A percentile compares a stretch with the other conserved stretches of the same genome.
Conservation (phyloP, 2,113 vertebrate species). For the Callopanchax toddi region DNA sequence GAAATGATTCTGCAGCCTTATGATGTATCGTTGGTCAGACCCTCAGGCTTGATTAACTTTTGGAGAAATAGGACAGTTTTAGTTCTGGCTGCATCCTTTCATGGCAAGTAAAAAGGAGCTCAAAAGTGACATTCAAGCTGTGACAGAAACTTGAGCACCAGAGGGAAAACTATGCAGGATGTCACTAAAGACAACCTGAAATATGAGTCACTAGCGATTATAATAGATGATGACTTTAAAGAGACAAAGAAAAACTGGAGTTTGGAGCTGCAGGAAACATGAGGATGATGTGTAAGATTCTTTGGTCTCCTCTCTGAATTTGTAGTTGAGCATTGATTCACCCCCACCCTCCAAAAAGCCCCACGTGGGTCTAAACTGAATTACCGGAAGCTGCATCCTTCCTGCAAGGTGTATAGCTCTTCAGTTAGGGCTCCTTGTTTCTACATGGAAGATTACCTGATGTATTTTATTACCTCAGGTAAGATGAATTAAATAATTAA, state of each 20-base stretch:
- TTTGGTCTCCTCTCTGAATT: slow-evolving; percentile 18
- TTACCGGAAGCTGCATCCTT: slow-evolving; percentile 63
- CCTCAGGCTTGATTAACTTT: slow-evolving; percentile 56
- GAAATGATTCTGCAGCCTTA: slow-evolving; percentile 37
- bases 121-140: slow-evolving; percentile 31
- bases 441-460: slow-evolving; percentile 6
- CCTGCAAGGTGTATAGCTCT: slow-evolving; percentile 50
- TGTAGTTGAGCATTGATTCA: slow-evolving; percentile 35
- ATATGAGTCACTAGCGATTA: slow-evolving; percentile 51
- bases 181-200: slow-evolving; percentile 54
- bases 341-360: slow-evolving; percentile 35
- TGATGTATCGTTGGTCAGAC: slow-evolving; percentile 50
- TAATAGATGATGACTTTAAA: slow-evolving; percentile 4
- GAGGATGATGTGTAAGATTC: slow-evolving; percentile 17
- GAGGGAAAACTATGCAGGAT: slow-evolving; percentile 45
- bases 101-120: slow-evolving; percentile 33
- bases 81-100: slow-evolving; percentile 18
- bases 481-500: slow-evolving; percentile 6
- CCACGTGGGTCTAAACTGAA: slow-evolving; percentile 63
- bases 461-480: slow-evolving; percentile 26
- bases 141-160: slow-evolving; percentile 40
- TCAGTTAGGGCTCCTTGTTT: slow-evolving; percentile 18
- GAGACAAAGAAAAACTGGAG: slow-evolving; percentile 10
- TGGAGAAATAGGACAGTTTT: slow-evolving; percentile 16
- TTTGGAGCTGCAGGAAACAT: not conserved